Base-by-base conservation (phyloP, 2,888 invertebrate genomes). In the Plutella xylostella region DNA sequence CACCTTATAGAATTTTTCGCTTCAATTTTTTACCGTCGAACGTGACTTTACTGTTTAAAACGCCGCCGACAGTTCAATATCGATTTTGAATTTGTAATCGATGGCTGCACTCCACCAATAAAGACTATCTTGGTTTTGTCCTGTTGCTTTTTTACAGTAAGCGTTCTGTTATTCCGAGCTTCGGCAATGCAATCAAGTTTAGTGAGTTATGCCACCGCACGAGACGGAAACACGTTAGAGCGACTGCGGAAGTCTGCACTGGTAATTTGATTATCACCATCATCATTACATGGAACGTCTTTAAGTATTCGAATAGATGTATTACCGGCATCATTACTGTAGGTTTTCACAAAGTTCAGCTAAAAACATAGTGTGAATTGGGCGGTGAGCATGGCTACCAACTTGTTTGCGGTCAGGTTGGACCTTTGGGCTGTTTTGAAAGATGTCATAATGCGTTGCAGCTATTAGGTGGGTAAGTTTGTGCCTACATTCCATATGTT, bases 361-460 rank as follows among this genome's bases (percentile, higher is more conserved):
- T 82, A 79, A 79, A 76, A 62, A 73, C 68, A 63, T 67, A 63
- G 79, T 80, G 79, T 78, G 71, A 80, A 80, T 80, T 80, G 72
- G 69, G 60, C 60, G 65, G 56, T 59, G 61, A 31, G 31, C 30
- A 42, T 19, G 9, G 18, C n/a, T 31, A 31, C 42, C 12, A 19
- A 14, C 19, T 6, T 42, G 42, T 42, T 42, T 42, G 42, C 42
- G 21, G 12, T 42, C 11, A 15, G 7, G 12, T 17, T 42, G 42
- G 39, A 39, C 39, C 39, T 25, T 39, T 15, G 9, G 39, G 17
- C 12, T 39, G 15, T 39, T 39, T 39, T 22, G 15, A 17, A 9
- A 39, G 39, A 42, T 42, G 30, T 18, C n/a, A 31, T 31, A 30
- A 31, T 42, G 4, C 30, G 4, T 12, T 42, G 30, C 31, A 30